Evolutionary conservation across 2,113 vertebrate species (phyloP), one percentile per base, ranked within the genome.

Genomic region (Phalacrocorax pelagicus): DNA sequence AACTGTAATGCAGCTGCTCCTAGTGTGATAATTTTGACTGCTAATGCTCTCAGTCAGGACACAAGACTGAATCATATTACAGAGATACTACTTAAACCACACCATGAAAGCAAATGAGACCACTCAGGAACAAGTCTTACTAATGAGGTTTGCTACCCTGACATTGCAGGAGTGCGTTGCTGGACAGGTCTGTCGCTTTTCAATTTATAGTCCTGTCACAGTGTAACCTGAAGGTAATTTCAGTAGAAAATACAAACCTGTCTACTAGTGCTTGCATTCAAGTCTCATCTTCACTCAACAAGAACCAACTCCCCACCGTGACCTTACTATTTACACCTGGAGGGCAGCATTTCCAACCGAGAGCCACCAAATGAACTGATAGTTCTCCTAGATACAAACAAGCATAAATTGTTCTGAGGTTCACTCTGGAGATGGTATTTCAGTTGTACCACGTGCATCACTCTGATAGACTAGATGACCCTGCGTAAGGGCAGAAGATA

Each of bases 161-260:
- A n/a, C 17, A 6, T 24, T 52, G 63, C 67, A 69, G 58, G 26
- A 90, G 82, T 2, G 4, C 3, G 0, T 49, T 78, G 38, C 81
- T 46, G 66, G 81, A 63, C 79, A 72, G 75, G 71, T 89, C 94
- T 85, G 71, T 71, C 3, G 4, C 84, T 85, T 90, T 86, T 30
- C 54, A 59, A 80, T 89, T 69, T 84, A 81, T 81, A 83, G 55
- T 73, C 90, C 94, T 90, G 94, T 85, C 90, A 84, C 84, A 90
- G 63, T 9, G 42, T 71, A 97, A 81, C 69, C 77, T 80, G 52
- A 93, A 96, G 87, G 86, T 94, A 95, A 97, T 96, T 97, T 96
- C 94, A 94, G 59, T 11, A 80, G 55, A 93, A 98, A 97, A 97
- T 70, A 70, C 30, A 5, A 93, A 78, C 38, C 40, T 44, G 21